Base-by-base conservation (phyloP, 2,797 vertebrate genomes). In the Trichosurus vulpecula region DNA sequence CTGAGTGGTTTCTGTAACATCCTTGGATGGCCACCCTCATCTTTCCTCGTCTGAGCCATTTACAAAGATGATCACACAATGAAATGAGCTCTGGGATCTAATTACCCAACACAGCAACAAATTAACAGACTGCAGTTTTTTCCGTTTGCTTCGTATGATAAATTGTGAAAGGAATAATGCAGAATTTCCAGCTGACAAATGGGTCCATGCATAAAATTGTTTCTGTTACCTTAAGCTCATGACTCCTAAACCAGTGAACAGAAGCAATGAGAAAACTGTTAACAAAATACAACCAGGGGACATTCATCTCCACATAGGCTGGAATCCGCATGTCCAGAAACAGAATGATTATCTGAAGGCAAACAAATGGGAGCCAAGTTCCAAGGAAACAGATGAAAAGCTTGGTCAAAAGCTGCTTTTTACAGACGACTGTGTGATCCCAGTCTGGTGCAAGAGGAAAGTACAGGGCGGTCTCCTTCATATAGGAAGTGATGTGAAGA, bases 131-230 rank as follows among this genome's bases (percentile, higher is more conserved):
- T 89, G 97, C 14, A 3, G 97, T 94, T 16, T 98, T 97, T 96
- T 98, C 98, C 66, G n/a, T 98, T 96, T 98, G 66, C 96, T 98
- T 97, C 52, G 96, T 94, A 97, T 97, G 97, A 94, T 96, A 97
- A 96, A 98, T 95, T 96, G 95, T 96, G 94, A 98, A 97, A 0
- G 98, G 98, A 91, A 98, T 91, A 94, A 99, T 98, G 97, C 98
- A 99, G 97, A 98, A 99, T 98, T 98, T 99, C 99, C 99, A 99
- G 96, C 98, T 98, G 97, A 99, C 99, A 96, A 99, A 99, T 9
- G 99, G 99, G 98, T 99, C 99, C 1, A 97, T 97, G 52, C 97
- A 94, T 97, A 98, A 98, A 2, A 95, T 95, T 16, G 52, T 90
- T 52, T 98, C 98, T 93, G 97, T 97, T 96, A 98, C 11, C 90